Evolutionary conservation across 2,888 invertebrate species (phyloP), one percentile per base, ranked within the genome.

Genomic region (Megamerina dolium): DNA sequence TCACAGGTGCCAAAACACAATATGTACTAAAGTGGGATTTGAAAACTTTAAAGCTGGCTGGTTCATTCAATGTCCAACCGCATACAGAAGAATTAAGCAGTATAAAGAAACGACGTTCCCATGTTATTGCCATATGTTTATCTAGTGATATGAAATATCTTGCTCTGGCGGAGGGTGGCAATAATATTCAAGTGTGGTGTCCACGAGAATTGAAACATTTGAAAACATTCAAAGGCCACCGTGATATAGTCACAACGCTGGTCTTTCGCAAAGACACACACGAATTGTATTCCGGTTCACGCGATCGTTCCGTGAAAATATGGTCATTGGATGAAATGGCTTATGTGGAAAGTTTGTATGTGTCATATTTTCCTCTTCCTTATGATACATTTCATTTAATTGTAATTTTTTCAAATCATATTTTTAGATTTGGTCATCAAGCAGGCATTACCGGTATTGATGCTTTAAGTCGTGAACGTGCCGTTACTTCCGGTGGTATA

Each of bases 1-100:
- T 81, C 69, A 82, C 86, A 19, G 93, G 88, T 1, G 89, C 90
- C 43, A 95, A 95, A 75, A 90, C 93, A 68, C 85, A 89, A 35
- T 77, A 79, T 36, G 77, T 96, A 41, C 81, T 93, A 13, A 94
- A 94, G 75, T 96, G 92, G 87, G 78, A 78, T 19, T 62, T 86
- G 35, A 72, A 73, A 49, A 77, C 79, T n/a, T 77, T 76, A 54
- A 77, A 76, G 55, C 82, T 84, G 72, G 59, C 83, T 2, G 78
- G 74, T 4, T 65, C 70, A 43, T 67, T 81, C 19, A 61, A 70
- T 55, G 66, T 68, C 1, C 53, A 62, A 26, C 50, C 55, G 59
- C 73, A 74, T 58, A 77, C 75, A 37, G 61, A 64, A 38, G 66
- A 68, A 31, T 54, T 56, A 0, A 65, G 58, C 13, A 56, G 51